A percentile compares a stretch with the other conserved stretches of the same genome.
Conservation (phyloP, 2,113 vertebrate genomes). For the Heliornis fulica region DNA sequence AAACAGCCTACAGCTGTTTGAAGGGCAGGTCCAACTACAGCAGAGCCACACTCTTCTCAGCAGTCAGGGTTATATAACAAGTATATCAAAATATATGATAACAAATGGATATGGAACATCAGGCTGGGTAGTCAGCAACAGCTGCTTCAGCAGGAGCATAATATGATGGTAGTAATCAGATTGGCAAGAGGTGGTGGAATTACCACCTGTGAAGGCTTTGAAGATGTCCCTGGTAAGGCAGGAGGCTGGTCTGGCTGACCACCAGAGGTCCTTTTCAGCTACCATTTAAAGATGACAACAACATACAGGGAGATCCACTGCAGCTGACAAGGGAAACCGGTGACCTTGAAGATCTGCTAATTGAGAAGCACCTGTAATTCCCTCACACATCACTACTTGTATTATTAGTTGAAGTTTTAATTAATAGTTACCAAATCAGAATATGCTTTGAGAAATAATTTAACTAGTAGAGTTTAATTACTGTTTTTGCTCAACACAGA, state of each 20-base stretch:
- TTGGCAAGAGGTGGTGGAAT: not conserved
- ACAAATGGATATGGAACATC: not conserved
- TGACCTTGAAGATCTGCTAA: not conserved
- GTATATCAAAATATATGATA: no score
- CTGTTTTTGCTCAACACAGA: not conserved
- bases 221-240: not conserved
- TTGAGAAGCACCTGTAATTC: not conserved
- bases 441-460: not conserved
- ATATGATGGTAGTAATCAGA: not conserved
- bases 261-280: not conserved
- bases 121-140: not conserved
- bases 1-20: not conserved
- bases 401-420: not conserved
- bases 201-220: not conserved
- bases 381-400: not conserved
- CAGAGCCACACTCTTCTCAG: not conserved
- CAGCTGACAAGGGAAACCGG: not conserved
- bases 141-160: not conserved
- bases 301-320: not conserved
- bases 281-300: not conserved
- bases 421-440: not conserved
- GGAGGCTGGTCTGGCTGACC: not conserved
- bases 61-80: no score
- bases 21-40: not conserved
- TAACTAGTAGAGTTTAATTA: not conserved